Conservation (phyloP, 2,797 vertebrate genomes). For the Poecilia velifera region DNA sequence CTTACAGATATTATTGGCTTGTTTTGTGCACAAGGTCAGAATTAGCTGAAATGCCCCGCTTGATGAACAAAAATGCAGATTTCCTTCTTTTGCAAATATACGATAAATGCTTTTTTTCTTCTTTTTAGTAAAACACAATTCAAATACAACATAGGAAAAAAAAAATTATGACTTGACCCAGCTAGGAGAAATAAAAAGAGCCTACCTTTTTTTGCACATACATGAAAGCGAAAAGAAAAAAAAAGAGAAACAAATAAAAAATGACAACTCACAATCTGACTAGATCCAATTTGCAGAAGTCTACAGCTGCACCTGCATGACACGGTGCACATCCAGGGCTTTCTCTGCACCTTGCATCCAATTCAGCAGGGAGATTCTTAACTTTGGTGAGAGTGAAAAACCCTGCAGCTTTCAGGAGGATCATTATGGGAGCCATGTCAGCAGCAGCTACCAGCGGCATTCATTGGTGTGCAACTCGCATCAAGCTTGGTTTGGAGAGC, state of each 20-base stretch:
- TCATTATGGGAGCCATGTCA: slow-evolving; percentile 63
- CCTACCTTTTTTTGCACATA: slow-evolving; percentile 32
- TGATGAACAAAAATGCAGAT: background rate
- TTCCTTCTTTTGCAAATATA: background rate
- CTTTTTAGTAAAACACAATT: slow-evolving; percentile 6
- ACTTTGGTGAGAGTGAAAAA: slow-evolving; percentile 57
- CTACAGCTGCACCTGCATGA: slow-evolving; percentile 24
- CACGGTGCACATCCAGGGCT: slow-evolving; percentile 32
- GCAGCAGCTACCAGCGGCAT: slow-evolving; percentile 38
- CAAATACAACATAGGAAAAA: slow-evolving; percentile 21
- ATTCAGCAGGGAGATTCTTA: slow-evolving; percentile 34
- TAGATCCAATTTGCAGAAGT: slow-evolving; percentile 23
- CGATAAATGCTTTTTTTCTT: background rate
- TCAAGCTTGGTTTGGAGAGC: slow-evolving; percentile 50
- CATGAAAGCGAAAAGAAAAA: background rate
- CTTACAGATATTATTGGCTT: too few species aligned
- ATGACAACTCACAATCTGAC: slow-evolving; percentile 9
- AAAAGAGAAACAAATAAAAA: slow-evolving; percentile 4
- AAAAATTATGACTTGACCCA: slow-evolving; percentile 34
- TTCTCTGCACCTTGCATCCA: slow-evolving; percentile 39
- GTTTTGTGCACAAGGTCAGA: too few species aligned
- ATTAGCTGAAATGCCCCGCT: too few species aligned
- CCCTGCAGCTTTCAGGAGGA: slow-evolving; percentile 45
- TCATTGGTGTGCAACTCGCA: slow-evolving; percentile 54
- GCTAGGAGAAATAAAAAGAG: slow-evolving; percentile 22